Percentiles rank a stretch among this genome's conserved stretches.
phyloP scores from a whole-genome alignment of 1,140 invertebrate genomes.

The Bombus picipes region DNA sequence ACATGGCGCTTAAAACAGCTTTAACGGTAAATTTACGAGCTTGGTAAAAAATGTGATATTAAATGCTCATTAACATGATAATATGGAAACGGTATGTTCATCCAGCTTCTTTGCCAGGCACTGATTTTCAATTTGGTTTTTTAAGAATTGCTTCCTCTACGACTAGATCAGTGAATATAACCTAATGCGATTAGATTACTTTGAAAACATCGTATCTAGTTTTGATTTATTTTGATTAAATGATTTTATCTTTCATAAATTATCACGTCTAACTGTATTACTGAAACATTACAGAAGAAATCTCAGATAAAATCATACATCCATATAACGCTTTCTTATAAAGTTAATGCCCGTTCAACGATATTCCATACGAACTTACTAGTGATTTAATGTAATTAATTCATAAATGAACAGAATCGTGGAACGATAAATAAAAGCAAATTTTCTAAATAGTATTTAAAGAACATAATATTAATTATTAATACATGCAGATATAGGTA shows the following conservation, averaged over 20 bases:
- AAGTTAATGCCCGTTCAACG: background rate
- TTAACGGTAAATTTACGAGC: slow-evolving; percentile 50
- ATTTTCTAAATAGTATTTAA: slow-evolving; percentile 20
- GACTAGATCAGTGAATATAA: background rate
- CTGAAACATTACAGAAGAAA: background rate
- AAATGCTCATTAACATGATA: slow-evolving; percentile 28
- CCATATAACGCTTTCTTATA: background rate
- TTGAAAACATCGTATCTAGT: background rate
- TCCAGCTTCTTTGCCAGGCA: background rate
- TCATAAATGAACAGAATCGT: background rate
- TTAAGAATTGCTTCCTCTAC: background rate
- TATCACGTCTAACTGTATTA: too few species aligned
- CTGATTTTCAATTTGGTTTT: slow-evolving; percentile 13
- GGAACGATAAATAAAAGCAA: slow-evolving; percentile 43
- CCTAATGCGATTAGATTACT: background rate
- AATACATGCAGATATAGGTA: too few species aligned
- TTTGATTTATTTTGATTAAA: background rate
- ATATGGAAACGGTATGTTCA: slow-evolving; percentile 38
- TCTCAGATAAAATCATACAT: background rate
- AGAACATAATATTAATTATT: background rate
- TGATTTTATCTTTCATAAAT: background rate
- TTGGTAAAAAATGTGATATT: slow-evolving; percentile 45
- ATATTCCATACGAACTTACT: slow-evolving; percentile 45
- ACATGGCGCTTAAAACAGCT: slow-evolving; percentile 26
- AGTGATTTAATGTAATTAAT: slow-evolving; percentile 51